phyloP scores from a whole-genome alignment of 2,888 invertebrate species.

The Nomada fabriciana region DNA sequence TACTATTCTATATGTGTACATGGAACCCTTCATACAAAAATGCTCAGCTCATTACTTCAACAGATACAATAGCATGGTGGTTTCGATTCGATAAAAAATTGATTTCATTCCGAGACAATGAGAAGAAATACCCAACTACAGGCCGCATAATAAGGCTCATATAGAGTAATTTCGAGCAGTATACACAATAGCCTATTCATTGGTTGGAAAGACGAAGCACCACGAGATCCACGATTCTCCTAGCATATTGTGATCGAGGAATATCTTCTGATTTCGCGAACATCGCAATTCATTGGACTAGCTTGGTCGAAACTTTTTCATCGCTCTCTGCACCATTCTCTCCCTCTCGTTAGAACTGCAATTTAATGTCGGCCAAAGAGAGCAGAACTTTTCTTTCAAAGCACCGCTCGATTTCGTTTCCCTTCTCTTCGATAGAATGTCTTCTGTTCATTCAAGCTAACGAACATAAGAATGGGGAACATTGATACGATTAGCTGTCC shows the following conservation, averaged over 20 bases:
- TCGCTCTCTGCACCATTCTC: constrained; percentile 2
- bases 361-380: constrained; percentile 39
- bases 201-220: not conserved
- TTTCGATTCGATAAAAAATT: constrained; percentile 5
- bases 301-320: constrained; percentile 3
- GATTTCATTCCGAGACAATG: not conserved
- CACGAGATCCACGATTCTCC: not conserved
- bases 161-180: not conserved
- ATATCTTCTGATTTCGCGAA: not conserved
- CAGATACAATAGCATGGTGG: not conserved
- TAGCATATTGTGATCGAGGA: not conserved
- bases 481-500: constrained; percentile 18
- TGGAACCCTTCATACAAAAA: not conserved
- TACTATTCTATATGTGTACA: not conserved
- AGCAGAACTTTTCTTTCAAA: constrained; percentile 33
- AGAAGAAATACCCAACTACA: too few relatives aligned
- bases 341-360: constrained; percentile 24
- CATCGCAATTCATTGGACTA: not conserved
- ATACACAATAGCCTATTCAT: not conserved
- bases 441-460: not conserved
- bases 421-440: constrained; percentile 17
- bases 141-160: not conserved
- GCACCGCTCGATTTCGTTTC: constrained; percentile 13
- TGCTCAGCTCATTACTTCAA: not conserved
- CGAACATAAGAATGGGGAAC: constrained; percentile 1